Base-by-base conservation (phyloP, 2,888 invertebrate species). In the Lobophora halterata region DNA sequence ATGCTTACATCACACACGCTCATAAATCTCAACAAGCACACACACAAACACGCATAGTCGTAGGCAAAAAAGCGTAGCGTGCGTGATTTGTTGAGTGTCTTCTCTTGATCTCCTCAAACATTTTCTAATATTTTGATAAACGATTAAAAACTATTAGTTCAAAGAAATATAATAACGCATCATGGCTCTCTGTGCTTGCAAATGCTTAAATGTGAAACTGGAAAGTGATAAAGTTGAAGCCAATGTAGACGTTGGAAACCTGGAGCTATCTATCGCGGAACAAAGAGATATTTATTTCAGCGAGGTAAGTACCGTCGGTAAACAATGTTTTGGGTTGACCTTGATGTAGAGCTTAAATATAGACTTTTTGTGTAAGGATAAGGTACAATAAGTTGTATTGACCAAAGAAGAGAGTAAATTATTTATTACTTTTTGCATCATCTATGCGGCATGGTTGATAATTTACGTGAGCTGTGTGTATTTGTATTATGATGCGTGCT, bases 201-300 rank as follows among this genome's bases (percentile, higher is more conserved):
- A 93, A 88, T 95, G 95, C 79, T 80, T 93, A 65, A 95, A 95
- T 83, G 89, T 93, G 60, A 85, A 88, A 56, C 87, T 93, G 57
- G 90, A 90, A 76, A 85, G 90, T 65, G 90, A 89, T 66, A 88
- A 88, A 71, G 68, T 81, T 61, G 86, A 91, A 66, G 87, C 87
- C 60, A 83, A 87, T 70, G 77, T 90, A 64, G 89, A 88, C 65
- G 68, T 88, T 57, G 88, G 85, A 54, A 88, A 88, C 66, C 71
- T 91, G 66, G 88, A 89, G 62, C 71, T 92, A 65, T 79, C 88
- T 64, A 76, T 86, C 50, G 74, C 77, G 58, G 92, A 92, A 79
- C 88, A 88, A 75, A 88, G 88, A 69, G 90, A 92, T 81, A 75
- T 72, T 60, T 92, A 92, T 86, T 93, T 93, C 81, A 88, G 88